Evolutionary conservation across 2,113 vertebrate species (phyloP).

Genomic region (Peromyscus polionotus): DNA sequence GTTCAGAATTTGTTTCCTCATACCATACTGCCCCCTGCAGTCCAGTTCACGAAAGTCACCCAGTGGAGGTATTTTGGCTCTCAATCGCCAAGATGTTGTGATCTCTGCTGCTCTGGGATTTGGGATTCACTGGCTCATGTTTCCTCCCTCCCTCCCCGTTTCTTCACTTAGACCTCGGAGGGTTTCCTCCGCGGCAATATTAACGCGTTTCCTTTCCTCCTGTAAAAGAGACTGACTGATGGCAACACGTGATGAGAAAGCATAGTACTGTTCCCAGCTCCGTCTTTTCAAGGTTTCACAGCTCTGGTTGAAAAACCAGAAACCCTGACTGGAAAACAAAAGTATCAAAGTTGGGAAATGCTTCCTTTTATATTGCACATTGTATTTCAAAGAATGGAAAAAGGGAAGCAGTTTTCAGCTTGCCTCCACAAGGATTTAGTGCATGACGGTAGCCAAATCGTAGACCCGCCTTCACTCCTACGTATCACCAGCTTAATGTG

Average conservation of each 20-base stretch:
- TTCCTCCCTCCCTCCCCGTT: background rate
- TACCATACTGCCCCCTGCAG: conserved; percentile 75
- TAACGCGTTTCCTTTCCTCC: background rate
- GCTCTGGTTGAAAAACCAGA: conserved; percentile 23
- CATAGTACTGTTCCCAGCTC: conserved; percentile 9
- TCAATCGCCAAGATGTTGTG: conserved; percentile 6
- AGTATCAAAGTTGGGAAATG: conserved; percentile 18
- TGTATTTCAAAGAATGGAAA: conserved; percentile 3
- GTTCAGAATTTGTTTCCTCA: background rate
- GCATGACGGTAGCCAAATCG: background rate
- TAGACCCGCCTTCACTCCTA: background rate
- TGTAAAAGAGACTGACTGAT: conserved; percentile 21
- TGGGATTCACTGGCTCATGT: background rate
- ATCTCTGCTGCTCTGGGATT: background rate
- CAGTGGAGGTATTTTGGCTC: background rate
- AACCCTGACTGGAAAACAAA: conserved; percentile 1
- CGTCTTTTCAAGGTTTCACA: conserved; percentile 34
- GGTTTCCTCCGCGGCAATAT: background rate
- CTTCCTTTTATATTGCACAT: background rate
- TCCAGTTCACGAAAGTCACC: background rate
- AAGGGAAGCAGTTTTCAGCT: background rate
- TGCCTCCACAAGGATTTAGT: background rate
- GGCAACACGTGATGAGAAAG: background rate
- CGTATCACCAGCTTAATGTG: conserved; percentile 4
- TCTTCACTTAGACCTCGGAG: conserved; percentile 33